These are phyloP conservation scores for Naja naja DNA, from an alignment of 2,113 vertebrate species.

Conservation along the genomic window DNA sequence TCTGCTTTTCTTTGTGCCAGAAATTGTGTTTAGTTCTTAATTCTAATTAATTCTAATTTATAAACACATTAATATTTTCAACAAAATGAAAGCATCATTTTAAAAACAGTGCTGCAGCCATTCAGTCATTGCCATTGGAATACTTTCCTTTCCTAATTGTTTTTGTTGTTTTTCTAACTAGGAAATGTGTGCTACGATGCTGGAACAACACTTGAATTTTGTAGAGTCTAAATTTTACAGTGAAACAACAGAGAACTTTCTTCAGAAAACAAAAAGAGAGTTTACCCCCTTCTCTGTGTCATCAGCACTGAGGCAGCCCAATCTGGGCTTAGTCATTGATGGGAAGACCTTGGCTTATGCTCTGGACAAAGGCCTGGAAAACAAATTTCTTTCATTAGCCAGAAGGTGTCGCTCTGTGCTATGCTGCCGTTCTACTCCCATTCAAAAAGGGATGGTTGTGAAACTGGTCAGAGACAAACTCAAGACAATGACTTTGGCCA, in stretches of 20 bases:
- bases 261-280: constrained; percentile 61
- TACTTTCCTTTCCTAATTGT: neutral
- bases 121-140: neutral
- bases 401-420: constrained; percentile 87
- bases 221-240: constrained; percentile 80
- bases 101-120: neutral
- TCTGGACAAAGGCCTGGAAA: constrained; percentile 85
- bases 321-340: constrained; percentile 89
- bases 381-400: constrained; percentile 89
- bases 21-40: neutral
- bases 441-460: constrained; percentile 98
- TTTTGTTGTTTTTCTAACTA: constrained; percentile 62
- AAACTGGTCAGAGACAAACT: constrained; percentile 94
- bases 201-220: constrained; percentile 87
- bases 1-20: neutral
- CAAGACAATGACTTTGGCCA: constrained; percentile 95
- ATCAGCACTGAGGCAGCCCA: constrained; percentile 65
- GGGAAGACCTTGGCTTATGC: constrained; percentile 91
- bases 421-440: constrained; percentile 91
- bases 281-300: constrained; percentile 65
- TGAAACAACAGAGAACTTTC: constrained; percentile 56
- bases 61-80: neutral
- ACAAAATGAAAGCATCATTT: neutral
- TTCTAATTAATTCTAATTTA: neutral
- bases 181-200: constrained; percentile 86